phyloP scores from a whole-genome alignment of 1,140 invertebrate genomes.

The Vollenhovia emeryi region DNA sequence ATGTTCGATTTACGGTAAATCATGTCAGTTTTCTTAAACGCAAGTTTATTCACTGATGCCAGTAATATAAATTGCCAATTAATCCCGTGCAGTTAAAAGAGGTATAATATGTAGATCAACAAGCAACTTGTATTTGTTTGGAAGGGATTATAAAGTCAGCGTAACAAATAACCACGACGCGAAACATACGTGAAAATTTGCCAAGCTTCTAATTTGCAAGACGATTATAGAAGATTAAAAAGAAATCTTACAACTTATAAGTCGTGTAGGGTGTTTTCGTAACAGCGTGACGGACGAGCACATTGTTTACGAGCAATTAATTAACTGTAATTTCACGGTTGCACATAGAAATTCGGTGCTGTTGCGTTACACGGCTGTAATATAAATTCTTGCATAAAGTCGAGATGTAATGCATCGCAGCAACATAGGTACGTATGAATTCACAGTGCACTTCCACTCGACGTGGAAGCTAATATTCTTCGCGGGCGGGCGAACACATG shows the following conservation, averaged over 20 bases:
- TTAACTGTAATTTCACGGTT: background rate
- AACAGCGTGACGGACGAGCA: background rate
- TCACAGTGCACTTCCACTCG: slow-evolving; percentile 12
- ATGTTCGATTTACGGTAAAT: background rate
- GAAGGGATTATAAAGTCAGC: background rate
- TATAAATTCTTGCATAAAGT: slow-evolving; percentile 41
- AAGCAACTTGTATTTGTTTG: background rate
- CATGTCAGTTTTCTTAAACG: background rate
- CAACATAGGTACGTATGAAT: slow-evolving; percentile 44
- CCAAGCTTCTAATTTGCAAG: background rate
- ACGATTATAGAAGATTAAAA: background rate
- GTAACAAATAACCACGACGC: background rate
- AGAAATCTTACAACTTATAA: background rate
- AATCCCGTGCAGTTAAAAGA: background rate
- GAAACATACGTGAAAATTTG: background rate
- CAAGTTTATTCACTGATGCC: background rate
- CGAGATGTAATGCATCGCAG: slow-evolving; percentile 12
- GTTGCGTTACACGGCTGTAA: background rate
- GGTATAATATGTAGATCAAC: too few species aligned
- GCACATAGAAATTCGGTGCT: background rate
- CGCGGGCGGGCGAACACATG: slow-evolving; percentile 23
- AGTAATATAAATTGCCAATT: background rate
- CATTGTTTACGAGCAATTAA: background rate
- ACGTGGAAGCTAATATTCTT: slow-evolving; percentile 41
- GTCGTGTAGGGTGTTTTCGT: background rate